Base-by-base conservation (phyloP, 2,113 vertebrate genomes). In the Sarotherodon lohbergeri region DNA sequence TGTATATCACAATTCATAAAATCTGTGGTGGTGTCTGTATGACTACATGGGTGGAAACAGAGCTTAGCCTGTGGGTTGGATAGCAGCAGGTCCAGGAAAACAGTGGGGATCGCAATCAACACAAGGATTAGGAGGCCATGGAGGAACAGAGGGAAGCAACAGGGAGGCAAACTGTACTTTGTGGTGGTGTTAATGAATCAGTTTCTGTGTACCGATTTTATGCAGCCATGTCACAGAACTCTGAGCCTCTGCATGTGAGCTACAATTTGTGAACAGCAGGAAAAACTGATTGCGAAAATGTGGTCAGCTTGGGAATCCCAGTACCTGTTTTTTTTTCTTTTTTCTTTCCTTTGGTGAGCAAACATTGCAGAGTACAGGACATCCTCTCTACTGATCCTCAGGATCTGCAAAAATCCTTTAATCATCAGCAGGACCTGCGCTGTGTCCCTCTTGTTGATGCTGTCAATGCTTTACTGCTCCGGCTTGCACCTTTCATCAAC, bases 381-480 rank as follows among this genome's bases (percentile, higher is more conserved):
- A 89, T 83, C 76, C 82, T 83, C 85, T 10, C 55, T n/a, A 57
- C 87, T 90, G 86, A 91, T 89, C 91, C 88, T 29, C 24, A 41
- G 88, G 80, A 93, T 91, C 86, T 86, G 73, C 82, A 89, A 73
- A 93, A 94, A 93, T 84, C 94, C 92, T 91, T 91, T 89, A 92
- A 92, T 92, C 82, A 32, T 86, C 82, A 61, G 9, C 3, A 81
- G 86, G 82, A 90, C 89, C 48, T 88, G 81, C 68, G 43, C 86
- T 61, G 55, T 82, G 89, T 78, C 87, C 80, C 55, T 86, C 41
- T 89, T 90, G 90, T 86, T 89, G 83, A 88, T 71, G 86, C 59
- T 85, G 88, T 93, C 73, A 83, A 57, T 48, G 82, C 82, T 87
- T 92, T 82, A 81, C 63, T 79, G 84, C 87, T 57, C 82, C 59